These are phyloP conservation scores for Drosophila aff. DNA, from an alignment of 1,140 invertebrate species.

Conservation along the genomic window DNA sequence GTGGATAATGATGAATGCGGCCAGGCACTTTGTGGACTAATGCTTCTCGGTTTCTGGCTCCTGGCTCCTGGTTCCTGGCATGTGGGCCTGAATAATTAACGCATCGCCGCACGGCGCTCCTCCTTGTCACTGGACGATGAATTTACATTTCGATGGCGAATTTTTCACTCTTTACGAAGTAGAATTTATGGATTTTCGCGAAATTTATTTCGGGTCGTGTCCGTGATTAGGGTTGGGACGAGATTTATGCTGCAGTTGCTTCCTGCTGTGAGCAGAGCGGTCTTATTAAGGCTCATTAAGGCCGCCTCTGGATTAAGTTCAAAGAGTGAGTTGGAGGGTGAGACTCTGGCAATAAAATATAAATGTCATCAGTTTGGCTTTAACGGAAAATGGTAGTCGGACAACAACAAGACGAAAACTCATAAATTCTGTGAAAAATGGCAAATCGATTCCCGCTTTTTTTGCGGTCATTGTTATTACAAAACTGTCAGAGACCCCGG, in stretches of 20 bases:
- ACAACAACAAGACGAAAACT: conserved; percentile 49
- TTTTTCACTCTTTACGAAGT: conserved; percentile 26
- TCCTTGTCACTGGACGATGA: conserved; percentile 57
- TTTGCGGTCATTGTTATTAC: conserved; percentile 79
- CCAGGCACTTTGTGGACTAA: conserved; percentile 60
- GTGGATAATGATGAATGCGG: conserved; percentile 74
- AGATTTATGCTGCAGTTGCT: conserved; percentile 76
- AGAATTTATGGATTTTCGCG: conserved; percentile 67
- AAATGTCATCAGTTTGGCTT: conserved; percentile 47
- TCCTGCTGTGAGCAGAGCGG: conserved; percentile 20
- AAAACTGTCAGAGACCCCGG: conserved; percentile 65
- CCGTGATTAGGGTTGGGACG: conserved; percentile 68
- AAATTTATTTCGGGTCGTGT: conserved; percentile 69
- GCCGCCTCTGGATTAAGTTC: conserved; percentile 37
- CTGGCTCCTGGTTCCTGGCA: conserved; percentile 16
- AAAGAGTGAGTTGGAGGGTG: conserved; percentile 12
- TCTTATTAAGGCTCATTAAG: conserved; percentile 73
- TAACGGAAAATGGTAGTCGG: conserved; percentile 31
- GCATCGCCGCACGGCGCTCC: conserved; percentile 37
- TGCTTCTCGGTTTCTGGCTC: conserved; percentile 17
- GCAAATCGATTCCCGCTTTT: conserved; percentile 71
- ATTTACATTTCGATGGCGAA: conserved; percentile 70
- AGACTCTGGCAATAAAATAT: conserved; percentile 59
- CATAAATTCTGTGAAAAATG: conserved; percentile 81
- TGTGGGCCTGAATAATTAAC: conserved; percentile 72